Percentiles rank a stretch among this genome's conserved stretches.
Evolutionary conservation across 2,797 vertebrate species (phyloP).

Genomic region (Pangasius djambal): DNA sequence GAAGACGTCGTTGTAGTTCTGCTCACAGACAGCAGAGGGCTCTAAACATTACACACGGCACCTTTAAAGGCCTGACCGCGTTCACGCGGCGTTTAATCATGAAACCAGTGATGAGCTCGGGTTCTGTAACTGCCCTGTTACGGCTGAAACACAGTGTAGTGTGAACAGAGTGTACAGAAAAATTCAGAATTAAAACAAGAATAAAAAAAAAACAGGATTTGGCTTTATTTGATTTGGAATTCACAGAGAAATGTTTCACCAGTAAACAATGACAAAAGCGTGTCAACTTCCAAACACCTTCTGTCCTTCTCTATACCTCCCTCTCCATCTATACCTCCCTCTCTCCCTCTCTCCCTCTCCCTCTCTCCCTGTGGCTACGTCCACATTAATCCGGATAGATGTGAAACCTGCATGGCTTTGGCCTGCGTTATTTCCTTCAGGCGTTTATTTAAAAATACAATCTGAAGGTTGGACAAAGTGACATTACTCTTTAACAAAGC

Average conservation of each 20-base stretch:
- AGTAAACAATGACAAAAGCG: slow-evolving; percentile 40
- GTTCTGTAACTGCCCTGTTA: not conserved
- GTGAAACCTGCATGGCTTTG: no score
- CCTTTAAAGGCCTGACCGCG: not conserved
- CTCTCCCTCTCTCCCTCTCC: no score
- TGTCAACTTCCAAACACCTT: slow-evolving; percentile 31
- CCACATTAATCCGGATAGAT: no score
- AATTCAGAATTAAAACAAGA: not conserved
- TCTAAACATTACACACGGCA: not conserved
- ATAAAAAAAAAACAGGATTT: slow-evolving; percentile 54
- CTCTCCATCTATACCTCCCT: not conserved
- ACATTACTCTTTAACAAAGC: no score
- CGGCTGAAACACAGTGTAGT: not conserved
- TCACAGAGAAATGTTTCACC: slow-evolving; percentile 55
- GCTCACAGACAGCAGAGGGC: not conserved
- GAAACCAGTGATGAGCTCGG: not conserved
- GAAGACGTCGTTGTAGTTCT: not conserved
- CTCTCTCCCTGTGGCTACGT: not conserved
- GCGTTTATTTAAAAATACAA: no score
- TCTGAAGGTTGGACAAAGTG: no score
- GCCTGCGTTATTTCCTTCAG: no score
- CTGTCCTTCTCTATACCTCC: not conserved
- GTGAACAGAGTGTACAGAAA: not conserved
- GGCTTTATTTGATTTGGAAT: slow-evolving; percentile 61
- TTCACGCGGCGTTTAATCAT: not conserved